Conservation (phyloP, 2,797 vertebrate genomes). For the Glyptemys insculpta region DNA sequence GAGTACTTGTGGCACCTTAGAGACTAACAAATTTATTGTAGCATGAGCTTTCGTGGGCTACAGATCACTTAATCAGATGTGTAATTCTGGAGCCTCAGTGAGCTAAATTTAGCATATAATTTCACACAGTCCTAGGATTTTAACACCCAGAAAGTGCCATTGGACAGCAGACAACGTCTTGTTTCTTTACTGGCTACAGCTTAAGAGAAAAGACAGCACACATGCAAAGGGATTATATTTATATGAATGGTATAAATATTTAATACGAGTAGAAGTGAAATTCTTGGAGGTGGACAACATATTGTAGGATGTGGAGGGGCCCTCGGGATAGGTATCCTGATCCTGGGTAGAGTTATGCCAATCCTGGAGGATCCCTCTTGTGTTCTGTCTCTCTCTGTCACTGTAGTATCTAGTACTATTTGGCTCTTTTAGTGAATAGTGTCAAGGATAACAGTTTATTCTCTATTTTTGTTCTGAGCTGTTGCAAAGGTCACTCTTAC, state of each 20-base stretch:
- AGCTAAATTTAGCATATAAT: not conserved
- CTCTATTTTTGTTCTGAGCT: conserved; percentile 33
- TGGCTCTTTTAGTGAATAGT: not conserved
- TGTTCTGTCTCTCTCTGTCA: not conserved
- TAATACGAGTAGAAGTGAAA: not conserved
- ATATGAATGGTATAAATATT: not conserved
- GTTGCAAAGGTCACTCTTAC: conserved; percentile 64
- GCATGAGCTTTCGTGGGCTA: too few species aligned
- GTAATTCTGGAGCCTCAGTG: not conserved
- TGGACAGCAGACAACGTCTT: not conserved
- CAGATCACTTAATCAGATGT: not conserved
- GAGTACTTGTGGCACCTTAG: too few species aligned
- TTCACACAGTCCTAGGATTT: not conserved
- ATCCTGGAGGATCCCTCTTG: rapidly evolving
- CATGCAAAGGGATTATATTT: not conserved
- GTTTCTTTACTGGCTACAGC: not conserved
- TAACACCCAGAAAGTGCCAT: rapidly evolving
- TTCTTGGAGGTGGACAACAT: not conserved
- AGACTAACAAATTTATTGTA: too few species aligned
- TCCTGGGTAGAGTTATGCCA: rapidly evolving
- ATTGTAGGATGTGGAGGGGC: rapidly evolving
- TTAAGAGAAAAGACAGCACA: not conserved
- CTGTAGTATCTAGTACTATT: not conserved
- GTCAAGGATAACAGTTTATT: not conserved
- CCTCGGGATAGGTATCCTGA: not conserved